Conservation (phyloP, 2,113 vertebrate species). For the Sceloporus undulatus region DNA sequence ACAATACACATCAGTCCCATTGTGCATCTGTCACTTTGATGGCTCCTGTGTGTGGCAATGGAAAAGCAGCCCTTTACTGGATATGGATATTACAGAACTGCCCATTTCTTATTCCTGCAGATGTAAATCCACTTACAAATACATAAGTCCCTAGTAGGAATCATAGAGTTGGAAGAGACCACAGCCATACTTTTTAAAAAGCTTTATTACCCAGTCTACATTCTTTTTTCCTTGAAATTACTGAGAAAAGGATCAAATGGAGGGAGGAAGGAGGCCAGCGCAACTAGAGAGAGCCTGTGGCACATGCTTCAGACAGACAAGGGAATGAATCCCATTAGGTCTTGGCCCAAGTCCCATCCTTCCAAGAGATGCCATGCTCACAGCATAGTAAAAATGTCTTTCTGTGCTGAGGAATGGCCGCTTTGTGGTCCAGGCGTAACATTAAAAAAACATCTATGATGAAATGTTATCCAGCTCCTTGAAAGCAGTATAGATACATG, state of each 20-base stretch:
- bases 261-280: background rate
- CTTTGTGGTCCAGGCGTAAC: background rate
- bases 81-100: no score
- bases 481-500: background rate
- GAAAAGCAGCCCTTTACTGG: no score
- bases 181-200: background rate
- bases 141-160: background rate
- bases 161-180: no score
- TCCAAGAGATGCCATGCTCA: background rate
- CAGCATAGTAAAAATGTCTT: background rate
- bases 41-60: no score
- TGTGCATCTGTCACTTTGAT: no score
- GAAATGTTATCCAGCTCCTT: background rate
- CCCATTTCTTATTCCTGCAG: no score
- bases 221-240: background rate
- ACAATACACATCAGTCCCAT: no score
- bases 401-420: background rate
- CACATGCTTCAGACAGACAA: background rate
- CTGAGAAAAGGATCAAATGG: background rate
- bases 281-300: background rate
- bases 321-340: constrained; percentile 35
- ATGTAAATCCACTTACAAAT: no score
- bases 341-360: constrained; percentile 13
- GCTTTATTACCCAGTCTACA: constrained; percentile 1
- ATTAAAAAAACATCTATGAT: background rate